A percentile compares a stretch with the other conserved stretches of the same genome.
Conservation (phyloP, 2,888 invertebrate genomes). For the Calliphora vomitoria region DNA sequence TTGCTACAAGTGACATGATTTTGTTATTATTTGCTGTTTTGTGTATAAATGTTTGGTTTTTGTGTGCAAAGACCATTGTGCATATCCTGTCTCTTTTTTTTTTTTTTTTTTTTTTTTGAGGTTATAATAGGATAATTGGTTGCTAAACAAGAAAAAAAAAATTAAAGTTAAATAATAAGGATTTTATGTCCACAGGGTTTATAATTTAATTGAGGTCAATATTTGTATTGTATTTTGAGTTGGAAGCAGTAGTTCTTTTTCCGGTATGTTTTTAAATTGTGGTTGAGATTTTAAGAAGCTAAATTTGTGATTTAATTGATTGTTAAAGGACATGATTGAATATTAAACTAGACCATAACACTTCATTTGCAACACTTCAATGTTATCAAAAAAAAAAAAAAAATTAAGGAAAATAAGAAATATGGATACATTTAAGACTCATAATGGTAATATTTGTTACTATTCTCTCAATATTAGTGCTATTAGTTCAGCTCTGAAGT, state of each 20-base stretch:
- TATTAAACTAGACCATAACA: not conserved
- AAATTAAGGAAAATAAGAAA: too few species aligned
- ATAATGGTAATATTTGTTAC: too few species aligned
- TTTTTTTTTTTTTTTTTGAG: slow-evolving; percentile 1
- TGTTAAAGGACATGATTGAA: not conserved
- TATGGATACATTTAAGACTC: too few species aligned
- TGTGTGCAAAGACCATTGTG: slow-evolving; percentile 17
- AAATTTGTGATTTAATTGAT: slow-evolving; percentile 3
- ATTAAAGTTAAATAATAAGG: slow-evolving; percentile 5
- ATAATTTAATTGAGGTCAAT: slow-evolving; percentile 51
- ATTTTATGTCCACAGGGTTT: slow-evolving; percentile 18
- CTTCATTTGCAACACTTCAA: not conserved
- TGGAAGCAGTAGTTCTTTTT: not conserved
- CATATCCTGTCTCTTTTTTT: slow-evolving; percentile 27
- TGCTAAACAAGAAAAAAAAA: slow-evolving; percentile 1
- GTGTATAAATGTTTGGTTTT: not conserved
- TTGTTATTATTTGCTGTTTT: slow-evolving; percentile 17
- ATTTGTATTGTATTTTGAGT: not conserved
- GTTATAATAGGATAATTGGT: slow-evolving; percentile 56
- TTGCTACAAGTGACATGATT: slow-evolving; percentile 52
- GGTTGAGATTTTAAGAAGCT: not conserved
- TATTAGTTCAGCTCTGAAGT: too few species aligned
- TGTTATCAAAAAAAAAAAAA: not conserved
- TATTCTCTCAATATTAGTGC: too few species aligned
- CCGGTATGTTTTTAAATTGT: slow-evolving; percentile 5